Evolutionary conservation across 2,888 invertebrate genomes (phyloP), one percentile per base, ranked within the genome.

Genomic region (Lordiphosa fenestrarum): DNA sequence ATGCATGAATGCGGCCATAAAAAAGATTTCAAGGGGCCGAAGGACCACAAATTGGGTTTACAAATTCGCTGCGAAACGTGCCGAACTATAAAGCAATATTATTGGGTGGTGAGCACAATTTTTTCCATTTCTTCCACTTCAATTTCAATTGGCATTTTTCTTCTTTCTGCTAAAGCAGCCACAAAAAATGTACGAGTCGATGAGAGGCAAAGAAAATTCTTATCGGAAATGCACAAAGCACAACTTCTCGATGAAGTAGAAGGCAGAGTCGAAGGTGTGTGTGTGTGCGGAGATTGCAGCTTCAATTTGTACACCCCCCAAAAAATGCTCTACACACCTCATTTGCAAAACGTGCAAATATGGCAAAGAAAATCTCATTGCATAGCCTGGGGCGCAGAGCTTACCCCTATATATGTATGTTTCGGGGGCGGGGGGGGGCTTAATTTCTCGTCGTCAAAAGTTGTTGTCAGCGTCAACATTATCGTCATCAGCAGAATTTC

Each of bases 401-500:
- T 12, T 46, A 49, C 15, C 12, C 41, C 9, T n/a, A 7, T n/a
- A 10, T 7, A 15, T 30, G 40, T 6, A 51, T 12, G 12, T 12
- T 6, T 7, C 2, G 1, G 7, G 7, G 6, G 30, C 2, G 9
- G 25, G 38, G 37, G 37, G 12, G 57, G 65, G 73, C 81, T 76
- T 73, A 71, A 66, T 80, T 69, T 66, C 61, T 54, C 52, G 39
- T 44, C 4, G 42, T 9, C 36, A 25, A 37, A 64, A 64, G 52
- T 49, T 56, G 57, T 50, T 50, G 53, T 62, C 55, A 50, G 66
- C 78, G 71, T 69, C 84, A 78, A 73, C 75, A 84, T 82, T 84
- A 80, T 80, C 78, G 75, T 78, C 78, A 82, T 84, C 83, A 82
- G 73, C 86, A 78, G 73, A 70, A 82, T 82, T 84, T 84, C 83